Percentiles rank a stretch among this genome's conserved stretches.
Conservation (phyloP, 2,888 invertebrate species). For the Hypomecis punctinalis region DNA sequence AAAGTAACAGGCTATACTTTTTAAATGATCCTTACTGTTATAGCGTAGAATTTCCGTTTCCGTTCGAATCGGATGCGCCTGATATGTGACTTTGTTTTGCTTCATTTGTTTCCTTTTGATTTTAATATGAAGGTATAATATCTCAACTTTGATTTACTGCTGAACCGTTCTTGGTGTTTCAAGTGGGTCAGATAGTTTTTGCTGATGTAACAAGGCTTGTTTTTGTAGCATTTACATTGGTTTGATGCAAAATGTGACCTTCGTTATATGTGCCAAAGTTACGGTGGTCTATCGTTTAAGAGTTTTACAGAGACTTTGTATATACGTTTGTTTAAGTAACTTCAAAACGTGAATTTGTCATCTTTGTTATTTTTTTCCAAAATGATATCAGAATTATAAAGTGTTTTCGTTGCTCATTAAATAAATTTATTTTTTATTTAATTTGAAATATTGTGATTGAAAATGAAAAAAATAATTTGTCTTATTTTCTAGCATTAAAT, state of each 20-base stretch:
- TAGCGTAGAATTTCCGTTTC: slow-evolving; percentile 52
- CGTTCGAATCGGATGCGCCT: slow-evolving; percentile 61
- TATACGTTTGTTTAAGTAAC: too few relatives aligned
- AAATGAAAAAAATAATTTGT: too few relatives aligned
- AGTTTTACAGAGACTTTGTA: too few relatives aligned
- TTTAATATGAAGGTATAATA: slow-evolving; percentile 43
- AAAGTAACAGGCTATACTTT: too few relatives aligned
- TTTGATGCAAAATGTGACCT: background rate
- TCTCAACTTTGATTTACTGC: slow-evolving; percentile 25
- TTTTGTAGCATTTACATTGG: slow-evolving; percentile 7
- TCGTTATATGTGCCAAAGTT: background rate
- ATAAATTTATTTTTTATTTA: too few relatives aligned
- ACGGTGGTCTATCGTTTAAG: background rate
- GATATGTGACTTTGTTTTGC: slow-evolving; percentile 71
- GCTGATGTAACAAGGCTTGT: slow-evolving; percentile 4
- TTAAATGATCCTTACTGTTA: slow-evolving; percentile 19
- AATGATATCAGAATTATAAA: too few relatives aligned
- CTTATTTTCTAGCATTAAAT: too few relatives aligned
- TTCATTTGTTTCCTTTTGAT: slow-evolving; percentile 50
- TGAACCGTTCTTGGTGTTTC: slow-evolving; percentile 16
- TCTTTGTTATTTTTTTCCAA: too few relatives aligned
- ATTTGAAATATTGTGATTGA: too few relatives aligned
- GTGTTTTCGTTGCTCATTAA: too few relatives aligned
- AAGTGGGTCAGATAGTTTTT: slow-evolving; percentile 9
- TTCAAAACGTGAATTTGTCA: too few relatives aligned